phyloP scores from a whole-genome alignment of 2,797 vertebrate species.

The Alauda arvensis region DNA sequence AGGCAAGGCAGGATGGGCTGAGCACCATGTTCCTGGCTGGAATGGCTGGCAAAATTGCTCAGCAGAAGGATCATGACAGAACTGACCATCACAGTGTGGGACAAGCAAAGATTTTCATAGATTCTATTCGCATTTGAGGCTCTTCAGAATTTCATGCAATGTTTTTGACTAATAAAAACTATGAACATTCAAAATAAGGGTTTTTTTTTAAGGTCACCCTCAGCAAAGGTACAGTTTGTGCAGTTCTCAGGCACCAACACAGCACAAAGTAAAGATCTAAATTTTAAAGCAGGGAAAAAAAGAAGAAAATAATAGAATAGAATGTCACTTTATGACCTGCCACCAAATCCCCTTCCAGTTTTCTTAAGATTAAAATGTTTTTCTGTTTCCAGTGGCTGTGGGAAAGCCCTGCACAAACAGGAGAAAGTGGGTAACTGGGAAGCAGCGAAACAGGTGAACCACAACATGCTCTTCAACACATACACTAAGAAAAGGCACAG shows the following conservation, averaged over 20 bases:
- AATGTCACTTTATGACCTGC: background rate
- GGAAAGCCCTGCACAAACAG: slow-evolving; percentile 24
- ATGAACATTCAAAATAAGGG: background rate
- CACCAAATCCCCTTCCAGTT: background rate
- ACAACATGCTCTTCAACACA: background rate
- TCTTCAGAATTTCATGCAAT: background rate
- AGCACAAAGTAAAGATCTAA: background rate
- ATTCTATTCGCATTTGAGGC: background rate
- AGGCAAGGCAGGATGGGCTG: background rate
- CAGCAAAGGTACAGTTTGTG: background rate
- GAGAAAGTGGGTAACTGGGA: slow-evolving; percentile 30
- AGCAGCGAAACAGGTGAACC: background rate
- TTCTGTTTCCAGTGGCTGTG: background rate
- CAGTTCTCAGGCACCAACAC: background rate
- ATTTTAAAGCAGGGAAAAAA: background rate
- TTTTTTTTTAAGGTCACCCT: background rate
- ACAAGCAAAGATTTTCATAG: background rate
- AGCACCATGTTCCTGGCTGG: accelerated
- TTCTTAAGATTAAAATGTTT: slow-evolving; percentile 4
- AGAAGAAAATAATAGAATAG: background rate
- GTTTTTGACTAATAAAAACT: background rate
- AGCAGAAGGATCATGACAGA: accelerated
- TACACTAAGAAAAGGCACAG: background rate
- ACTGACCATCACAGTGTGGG: too few species aligned
- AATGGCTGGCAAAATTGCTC: accelerated